Evolutionary conservation across 2,797 vertebrate genomes (phyloP), one percentile per base, ranked within the genome.

Genomic region (Urophycis tenuis): DNA sequence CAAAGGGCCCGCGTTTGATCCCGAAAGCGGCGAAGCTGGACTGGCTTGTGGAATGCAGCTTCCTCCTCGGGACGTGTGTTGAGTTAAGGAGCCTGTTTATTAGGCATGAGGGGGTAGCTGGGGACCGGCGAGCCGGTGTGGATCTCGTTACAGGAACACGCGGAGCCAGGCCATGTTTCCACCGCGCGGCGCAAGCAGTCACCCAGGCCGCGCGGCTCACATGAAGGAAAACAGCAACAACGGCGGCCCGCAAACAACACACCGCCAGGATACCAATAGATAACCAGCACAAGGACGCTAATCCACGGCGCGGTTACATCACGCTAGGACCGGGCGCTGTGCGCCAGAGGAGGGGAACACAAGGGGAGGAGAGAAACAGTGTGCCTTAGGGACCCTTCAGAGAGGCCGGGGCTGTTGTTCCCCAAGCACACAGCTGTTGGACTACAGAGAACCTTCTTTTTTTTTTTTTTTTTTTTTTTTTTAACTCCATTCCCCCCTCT

Each of bases 391-490:
- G 79, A 83, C 64, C 36, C 4, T 77, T 85, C 75, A 71, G 76
- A 74, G 67, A 72, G 82, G 76, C 80, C 53, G 73, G 69, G 35
- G 73, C 19, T 72, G 75, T 80, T 88, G 1, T 31, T 31, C 67
- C 77, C 79, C 81, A 84, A 88, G 84, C 82, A 85, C 82, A 80
- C 81, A 82, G 83, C 81, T 85, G 85, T 82, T 78, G 83, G 83
- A 88, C 85, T 86, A 88, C 78, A 85, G 76, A 80, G 80, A 80
- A 81, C 78, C 74, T 72, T 80, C 29, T 29, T 9, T 25, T 12
- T 3, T 64, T 3, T n/a, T n/a, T 53, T 9, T 2, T 11, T 64
- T 10, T 67, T 29, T 41, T 12, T 41, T 12, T 5, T 12, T 41
- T 11, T 41, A 6, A 6, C 41, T 41, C 39, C 39, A 41, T 4